Percentiles rank a stretch among this genome's conserved stretches.
Conservation (phyloP, 2,888 invertebrate species). For the Rutpela maculata region DNA sequence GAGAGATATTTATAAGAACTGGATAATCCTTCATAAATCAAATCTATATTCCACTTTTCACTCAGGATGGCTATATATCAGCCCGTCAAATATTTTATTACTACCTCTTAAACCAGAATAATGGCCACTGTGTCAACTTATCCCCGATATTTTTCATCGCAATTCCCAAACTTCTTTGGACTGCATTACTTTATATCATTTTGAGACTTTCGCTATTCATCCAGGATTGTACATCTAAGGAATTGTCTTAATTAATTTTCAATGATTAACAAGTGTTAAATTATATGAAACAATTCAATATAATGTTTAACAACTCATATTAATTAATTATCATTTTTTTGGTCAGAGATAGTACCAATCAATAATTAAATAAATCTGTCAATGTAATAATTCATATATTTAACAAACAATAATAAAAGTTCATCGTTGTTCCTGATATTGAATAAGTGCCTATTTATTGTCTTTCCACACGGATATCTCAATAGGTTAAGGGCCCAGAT, state of each 20-base stretch:
- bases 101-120: constrained; percentile 35
- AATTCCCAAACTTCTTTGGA: constrained; percentile 8
- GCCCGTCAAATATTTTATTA: constrained; percentile 33
- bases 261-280: too few species aligned
- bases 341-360: too few species aligned
- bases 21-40: constrained; percentile 30
- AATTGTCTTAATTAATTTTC: background rate
- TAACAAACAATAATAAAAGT: too few species aligned
- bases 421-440: too few species aligned
- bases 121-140: constrained; percentile 27
- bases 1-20: constrained; percentile 20
- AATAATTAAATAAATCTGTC: too few species aligned
- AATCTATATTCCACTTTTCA: constrained; percentile 33
- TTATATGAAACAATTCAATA: too few species aligned
- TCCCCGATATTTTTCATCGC: constrained; percentile 35
- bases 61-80: constrained; percentile 32
- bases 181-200: background rate
- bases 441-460: too few species aligned
- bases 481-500: too few species aligned
- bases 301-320: too few species aligned
- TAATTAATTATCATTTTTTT: too few species aligned
- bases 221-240: background rate
- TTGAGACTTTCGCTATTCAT: background rate
- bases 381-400: too few species aligned
- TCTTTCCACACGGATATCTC: too few species aligned